Evolutionary conservation across 2,888 invertebrate genomes (phyloP), one percentile per base, ranked within the genome.

Genomic region (Hemistola chrysoprasaria): DNA sequence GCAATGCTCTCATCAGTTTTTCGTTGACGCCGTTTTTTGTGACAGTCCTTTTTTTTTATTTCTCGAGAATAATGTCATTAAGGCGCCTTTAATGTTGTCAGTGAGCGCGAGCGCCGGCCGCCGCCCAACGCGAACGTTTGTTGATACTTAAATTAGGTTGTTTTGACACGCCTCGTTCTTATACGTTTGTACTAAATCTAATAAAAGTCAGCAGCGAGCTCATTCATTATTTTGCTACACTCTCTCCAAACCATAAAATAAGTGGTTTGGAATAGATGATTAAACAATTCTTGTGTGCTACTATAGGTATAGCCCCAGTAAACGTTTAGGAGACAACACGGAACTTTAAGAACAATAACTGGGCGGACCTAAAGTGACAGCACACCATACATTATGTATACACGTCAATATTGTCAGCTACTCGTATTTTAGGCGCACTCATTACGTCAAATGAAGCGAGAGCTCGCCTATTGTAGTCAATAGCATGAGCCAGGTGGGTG

Each of bases 141-240:
- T 88, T 87, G 85, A 88, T 88, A 88, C 88, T 87, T 87, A 87
- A 88, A 88, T 87, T 87, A 85, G 86, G 79, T 82, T 86, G 85
- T 85, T 87, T 85, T 87, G 88, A 87, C 87, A 86, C 85, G 86
- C 81, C 85, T 85, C 76, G 84, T 82, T 84, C 84, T 83, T 80
- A 81, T 85, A n/a, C n/a, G 85, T 83, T 86, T 82, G 78, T 79
- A 83, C 78, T 86, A 85, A 86, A 87, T 87, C 83, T 86, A 86
- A 87, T 86, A 85, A 86, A 84, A 71, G 82, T 86, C 84, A 68
- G 73, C 71, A 71, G 74, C 67, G 61, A 68, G 77, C 72, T 69
- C 76, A 74, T 83, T 78, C 73, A 81, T 84, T 84, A 82, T 71
- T 71, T 64, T 46, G 54, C 54, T 60, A 58, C 59, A 60, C 59